phyloP scores from a whole-genome alignment of 2,113 vertebrate species.

The Murina feae region DNA sequence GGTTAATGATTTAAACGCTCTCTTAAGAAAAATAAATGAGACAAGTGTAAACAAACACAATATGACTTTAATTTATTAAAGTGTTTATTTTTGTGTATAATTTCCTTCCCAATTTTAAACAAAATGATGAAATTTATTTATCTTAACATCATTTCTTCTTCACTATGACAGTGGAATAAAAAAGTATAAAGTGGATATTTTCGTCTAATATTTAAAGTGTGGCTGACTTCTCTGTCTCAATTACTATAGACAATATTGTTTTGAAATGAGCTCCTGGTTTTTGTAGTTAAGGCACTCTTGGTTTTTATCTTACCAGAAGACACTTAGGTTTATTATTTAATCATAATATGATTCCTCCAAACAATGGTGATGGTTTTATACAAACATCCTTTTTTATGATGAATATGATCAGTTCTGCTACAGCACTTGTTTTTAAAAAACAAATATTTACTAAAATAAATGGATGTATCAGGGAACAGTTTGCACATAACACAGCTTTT shows the following conservation, averaged over 20 bases:
- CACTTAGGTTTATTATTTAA: not conserved
- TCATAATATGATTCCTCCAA: not conserved
- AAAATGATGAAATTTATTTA: not conserved
- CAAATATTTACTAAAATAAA: too few relatives aligned
- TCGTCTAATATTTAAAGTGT: not conserved
- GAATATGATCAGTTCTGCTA: not conserved
- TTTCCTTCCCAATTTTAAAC: not conserved
- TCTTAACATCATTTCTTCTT: not conserved
- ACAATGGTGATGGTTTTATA: not conserved
- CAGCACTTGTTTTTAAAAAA: not conserved
- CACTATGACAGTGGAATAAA: not conserved
- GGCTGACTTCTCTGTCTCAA: not conserved
- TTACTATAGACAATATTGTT: not conserved
- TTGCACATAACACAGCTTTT: not conserved
- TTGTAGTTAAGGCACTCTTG: not conserved
- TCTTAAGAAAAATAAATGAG: not conserved
- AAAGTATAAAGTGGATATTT: not conserved
- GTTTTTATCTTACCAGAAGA: not conserved
- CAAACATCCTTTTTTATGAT: not conserved
- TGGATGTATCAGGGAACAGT: not conserved
- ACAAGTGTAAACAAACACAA: not conserved
- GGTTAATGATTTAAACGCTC: not conserved
- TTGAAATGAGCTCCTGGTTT: not conserved
- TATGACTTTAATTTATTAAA: not conserved
- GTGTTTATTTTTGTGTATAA: not conserved